These are phyloP conservation scores for Phyllotreta cruciferae DNA, from an alignment of 2,888 invertebrate species.

Conservation along the genomic window DNA sequence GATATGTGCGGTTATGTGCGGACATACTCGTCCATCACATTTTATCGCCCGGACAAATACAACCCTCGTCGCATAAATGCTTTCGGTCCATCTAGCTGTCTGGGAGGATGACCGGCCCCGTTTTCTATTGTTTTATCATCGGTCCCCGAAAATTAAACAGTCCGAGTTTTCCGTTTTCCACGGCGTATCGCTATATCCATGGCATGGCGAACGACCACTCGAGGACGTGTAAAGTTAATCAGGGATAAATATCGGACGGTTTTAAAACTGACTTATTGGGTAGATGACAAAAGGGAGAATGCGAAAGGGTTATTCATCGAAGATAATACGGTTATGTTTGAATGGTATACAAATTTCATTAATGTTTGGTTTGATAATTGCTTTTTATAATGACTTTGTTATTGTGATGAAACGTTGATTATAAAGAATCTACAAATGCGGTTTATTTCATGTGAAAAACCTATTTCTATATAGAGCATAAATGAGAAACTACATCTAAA, in stretches of 20 bases:
- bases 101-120: slow-evolving; percentile 40
- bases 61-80: slow-evolving; percentile 58
- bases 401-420: too few relatives aligned
- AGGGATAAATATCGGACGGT: slow-evolving; percentile 11
- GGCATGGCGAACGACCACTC: neutral
- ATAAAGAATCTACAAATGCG: too few relatives aligned
- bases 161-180: slow-evolving; percentile 27
- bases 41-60: slow-evolving; percentile 61
- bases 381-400: too few relatives aligned
- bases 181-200: neutral
- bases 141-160: slow-evolving; percentile 36
- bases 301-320: too few relatives aligned
- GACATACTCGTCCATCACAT: slow-evolving; percentile 62
- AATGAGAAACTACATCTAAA: too few relatives aligned
- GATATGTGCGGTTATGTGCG: slow-evolving; percentile 60
- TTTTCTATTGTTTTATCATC: slow-evolving; percentile 36
- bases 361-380: too few relatives aligned
- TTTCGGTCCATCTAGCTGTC: slow-evolving; percentile 54
- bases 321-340: too few relatives aligned
- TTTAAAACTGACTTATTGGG: slow-evolving; percentile 25
- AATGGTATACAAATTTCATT: too few relatives aligned
- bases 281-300: too few relatives aligned
- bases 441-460: too few relatives aligned
- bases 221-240: slow-evolving; percentile 29
- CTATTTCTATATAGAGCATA: too few relatives aligned